Percentiles rank a stretch among this genome's conserved stretches.
phyloP scores from a whole-genome alignment of 1,140 invertebrate genomes.

The Dendrolimus punctatus region DNA sequence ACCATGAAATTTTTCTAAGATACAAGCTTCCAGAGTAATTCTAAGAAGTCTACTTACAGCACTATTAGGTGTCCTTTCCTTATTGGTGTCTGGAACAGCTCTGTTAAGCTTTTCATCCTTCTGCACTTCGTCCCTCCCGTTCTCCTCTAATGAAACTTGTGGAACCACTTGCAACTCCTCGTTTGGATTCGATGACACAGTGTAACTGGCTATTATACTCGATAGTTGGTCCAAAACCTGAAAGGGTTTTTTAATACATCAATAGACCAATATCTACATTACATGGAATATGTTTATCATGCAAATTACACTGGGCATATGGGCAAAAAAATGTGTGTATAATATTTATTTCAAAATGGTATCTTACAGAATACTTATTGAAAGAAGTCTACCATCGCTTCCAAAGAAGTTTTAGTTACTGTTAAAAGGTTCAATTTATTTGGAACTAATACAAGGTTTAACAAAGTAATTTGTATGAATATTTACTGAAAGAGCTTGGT shows the following conservation, averaged over 20 bases:
- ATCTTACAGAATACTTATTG: no score
- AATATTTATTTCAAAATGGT: no score
- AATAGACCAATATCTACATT: no score
- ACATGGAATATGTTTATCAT: no score
- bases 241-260: not conserved
- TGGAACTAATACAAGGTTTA: no score
- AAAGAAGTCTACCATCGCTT: no score
- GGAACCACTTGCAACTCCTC: constrained; percentile 68
- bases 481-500: no score
- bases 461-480: no score
- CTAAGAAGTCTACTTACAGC: constrained; percentile 36
- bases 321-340: no score
- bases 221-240: constrained; percentile 67
- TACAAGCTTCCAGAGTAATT: not conserved
- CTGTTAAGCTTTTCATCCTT: constrained; percentile 31
- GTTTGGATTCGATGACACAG: constrained; percentile 42
- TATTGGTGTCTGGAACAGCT: constrained; percentile 29
- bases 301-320: no score
- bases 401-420: no score
- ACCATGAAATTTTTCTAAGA: not conserved
- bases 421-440: no score
- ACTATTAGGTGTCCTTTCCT: constrained; percentile 39
- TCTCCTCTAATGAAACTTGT: constrained; percentile 48
- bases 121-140: constrained; percentile 36
- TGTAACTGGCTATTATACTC: constrained; percentile 58